Evolutionary conservation across 2,888 invertebrate species (phyloP).

Genomic region (Drosophila rellima): DNA sequence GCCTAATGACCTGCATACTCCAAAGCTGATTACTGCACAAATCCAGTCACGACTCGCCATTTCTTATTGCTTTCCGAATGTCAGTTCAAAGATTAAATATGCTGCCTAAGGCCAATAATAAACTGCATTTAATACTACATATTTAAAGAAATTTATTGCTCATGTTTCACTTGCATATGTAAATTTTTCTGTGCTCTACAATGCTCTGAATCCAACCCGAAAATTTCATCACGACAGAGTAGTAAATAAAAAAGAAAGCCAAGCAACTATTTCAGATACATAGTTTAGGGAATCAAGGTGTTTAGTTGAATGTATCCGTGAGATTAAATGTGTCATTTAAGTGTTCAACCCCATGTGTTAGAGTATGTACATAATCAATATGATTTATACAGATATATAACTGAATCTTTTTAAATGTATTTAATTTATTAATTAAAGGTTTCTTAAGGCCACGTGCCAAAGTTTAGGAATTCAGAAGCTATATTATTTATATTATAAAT

Average conservation of each 20-base stretch:
- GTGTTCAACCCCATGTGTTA: too few relatives aligned
- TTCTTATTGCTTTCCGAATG: conserved; percentile 6
- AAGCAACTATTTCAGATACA: neutral
- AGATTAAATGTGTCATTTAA: too few relatives aligned
- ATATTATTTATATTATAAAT: too few relatives aligned
- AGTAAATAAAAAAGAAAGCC: neutral
- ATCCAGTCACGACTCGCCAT: conserved; percentile 47
- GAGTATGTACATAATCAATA: too few relatives aligned
- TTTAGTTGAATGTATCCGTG: too few relatives aligned
- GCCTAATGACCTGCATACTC: conserved; percentile 55
- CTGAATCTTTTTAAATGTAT: too few relatives aligned
- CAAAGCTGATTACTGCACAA: conserved; percentile 5
- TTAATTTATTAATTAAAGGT: too few relatives aligned
- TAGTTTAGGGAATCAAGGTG: too few relatives aligned
- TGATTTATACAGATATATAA: too few relatives aligned
- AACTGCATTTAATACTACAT: neutral
- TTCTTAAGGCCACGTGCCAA: too few relatives aligned
- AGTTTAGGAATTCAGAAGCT: too few relatives aligned
- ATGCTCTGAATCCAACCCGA: neutral
- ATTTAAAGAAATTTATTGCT: neutral
- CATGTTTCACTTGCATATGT: neutral
- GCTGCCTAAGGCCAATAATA: neutral
- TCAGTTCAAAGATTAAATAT: conserved; percentile 6
- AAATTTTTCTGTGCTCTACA: neutral
- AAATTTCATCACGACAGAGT: neutral